A percentile compares a stretch with the other conserved stretches of the same genome.
Evolutionary conservation across 2,888 invertebrate species (phyloP).

Genomic region (Deilephila elpenor): DNA sequence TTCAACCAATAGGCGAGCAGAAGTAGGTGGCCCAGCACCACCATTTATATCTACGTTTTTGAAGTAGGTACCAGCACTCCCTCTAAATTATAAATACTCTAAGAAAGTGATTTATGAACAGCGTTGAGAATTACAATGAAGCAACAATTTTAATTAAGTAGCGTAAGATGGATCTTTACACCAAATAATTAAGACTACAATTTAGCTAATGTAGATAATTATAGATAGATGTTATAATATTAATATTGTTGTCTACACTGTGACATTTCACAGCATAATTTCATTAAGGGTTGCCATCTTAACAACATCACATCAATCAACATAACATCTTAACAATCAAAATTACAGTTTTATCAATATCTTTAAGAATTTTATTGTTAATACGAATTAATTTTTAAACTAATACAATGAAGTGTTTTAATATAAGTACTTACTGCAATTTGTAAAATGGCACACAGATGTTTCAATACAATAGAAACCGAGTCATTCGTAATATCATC

Average conservation of each 20-base stretch:
- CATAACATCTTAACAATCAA: too few species aligned
- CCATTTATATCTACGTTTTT: too few species aligned
- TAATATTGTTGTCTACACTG: conserved; percentile 62
- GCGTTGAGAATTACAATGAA: conserved; percentile 47
- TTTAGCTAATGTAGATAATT: conserved; percentile 71
- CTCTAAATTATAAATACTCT: too few species aligned
- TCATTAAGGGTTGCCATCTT: conserved; percentile 17
- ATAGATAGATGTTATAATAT: conserved; percentile 71
- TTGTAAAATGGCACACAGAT: conserved; percentile 1
- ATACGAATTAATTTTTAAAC: conserved; percentile 8
- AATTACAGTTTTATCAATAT: conserved; percentile 7
- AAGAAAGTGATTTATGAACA: conserved; percentile 47
- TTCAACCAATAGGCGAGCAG: too few species aligned
- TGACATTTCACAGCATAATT: conserved; percentile 9
- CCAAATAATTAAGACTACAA: conserved; percentile 81
- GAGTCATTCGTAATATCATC: neutral
- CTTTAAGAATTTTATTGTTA: conserved; percentile 15
- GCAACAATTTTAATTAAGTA: conserved; percentile 61
- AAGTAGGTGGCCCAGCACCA: too few species aligned
- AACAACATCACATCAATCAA: too few species aligned
- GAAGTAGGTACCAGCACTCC: too few species aligned
- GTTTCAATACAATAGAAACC: neutral
- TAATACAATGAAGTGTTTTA: neutral
- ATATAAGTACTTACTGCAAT: neutral
- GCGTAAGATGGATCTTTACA: conserved; percentile 81